Base-by-base conservation (phyloP, 2,797 vertebrate genomes). In the Astyanax mexicanus region DNA sequence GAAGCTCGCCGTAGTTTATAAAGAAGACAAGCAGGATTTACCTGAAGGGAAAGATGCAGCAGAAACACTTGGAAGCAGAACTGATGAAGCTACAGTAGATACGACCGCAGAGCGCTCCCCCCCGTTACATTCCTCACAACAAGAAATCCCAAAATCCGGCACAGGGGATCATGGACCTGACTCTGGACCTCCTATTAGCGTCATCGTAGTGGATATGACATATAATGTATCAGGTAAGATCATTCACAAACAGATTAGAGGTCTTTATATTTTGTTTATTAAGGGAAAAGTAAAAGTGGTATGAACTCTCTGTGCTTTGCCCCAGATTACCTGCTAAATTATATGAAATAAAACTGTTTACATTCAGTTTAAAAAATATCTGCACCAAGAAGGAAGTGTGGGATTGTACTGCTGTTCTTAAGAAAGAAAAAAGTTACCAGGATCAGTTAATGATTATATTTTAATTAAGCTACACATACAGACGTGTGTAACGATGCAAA, bases 151-250 rank as follows among this genome's bases (percentile, higher is more conserved):
- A n/a, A n/a, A n/a, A n/a, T 4, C 27, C 38, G 58, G 10, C 12
- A 45, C 2, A 12, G 7, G 32, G 44, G 44, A 7, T 49, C 67
- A 37, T 12, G 17, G 17, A 21, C 19, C 45, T 21, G 9, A 10
- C n/a, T 6, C n/a, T 12, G 10, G 12, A 27, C 17, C 29, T 0
- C 84, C 85, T 0, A 9, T 92, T 13, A 90, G 93, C 79, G 40
- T 98, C 79, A 91, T 94, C 87, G 67, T 97, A 78, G 89, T 98
- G 88, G 88, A 90, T 67, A 72, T 97, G 85, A 73, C 86, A 65
- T 84, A 88, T 80, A 88, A 40, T 0, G 88, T 93, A 32, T 95
- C 96, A 92, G 94, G 97, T 98, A 93, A 91, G 92, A n/a, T 35
- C 0, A 66, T 17, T 52, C 32, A 44, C 42, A 0, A 6, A 54